Conservation (phyloP, 1,140 invertebrate species). For the Macrocentrus cingulum region DNA sequence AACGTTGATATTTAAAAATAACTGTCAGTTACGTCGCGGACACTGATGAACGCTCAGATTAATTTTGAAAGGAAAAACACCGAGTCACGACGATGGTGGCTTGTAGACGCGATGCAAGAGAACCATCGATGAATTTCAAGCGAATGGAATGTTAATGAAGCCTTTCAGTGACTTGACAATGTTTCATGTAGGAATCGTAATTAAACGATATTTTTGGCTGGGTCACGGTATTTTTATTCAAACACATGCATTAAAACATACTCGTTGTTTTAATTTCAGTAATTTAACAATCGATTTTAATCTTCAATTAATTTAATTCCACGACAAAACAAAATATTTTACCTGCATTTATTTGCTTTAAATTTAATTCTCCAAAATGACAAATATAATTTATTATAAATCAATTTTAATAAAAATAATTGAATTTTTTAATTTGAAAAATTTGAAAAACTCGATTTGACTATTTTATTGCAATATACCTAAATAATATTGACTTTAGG, state of each 20-base stretch:
- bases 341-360: no score
- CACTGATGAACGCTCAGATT: neutral
- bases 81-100: constrained; percentile 16
- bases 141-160: constrained; percentile 33
- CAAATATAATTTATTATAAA: no score
- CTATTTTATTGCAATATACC: no score
- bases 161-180: constrained; percentile 22
- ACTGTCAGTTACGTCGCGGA: neutral
- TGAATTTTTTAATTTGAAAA: no score
- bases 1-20: constrained; percentile 5
- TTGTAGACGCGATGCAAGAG: neutral
- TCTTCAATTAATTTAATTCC: no score
- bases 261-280: neutral
- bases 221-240: constrained; percentile 21
- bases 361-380: no score
- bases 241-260: neutral
- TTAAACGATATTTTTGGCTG: constrained; percentile 24
- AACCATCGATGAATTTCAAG: constrained; percentile 19
- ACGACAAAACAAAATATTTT: no score
- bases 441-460: no score
- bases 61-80: neutral
- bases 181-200: constrained; percentile 27
- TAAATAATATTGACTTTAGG: no score
- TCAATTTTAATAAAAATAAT: no score
- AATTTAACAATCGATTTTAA: no score